Percentiles rank a stretch among this genome's conserved stretches.
Conservation (phyloP, 1,140 invertebrate species). For the Agrypnia vestita region DNA sequence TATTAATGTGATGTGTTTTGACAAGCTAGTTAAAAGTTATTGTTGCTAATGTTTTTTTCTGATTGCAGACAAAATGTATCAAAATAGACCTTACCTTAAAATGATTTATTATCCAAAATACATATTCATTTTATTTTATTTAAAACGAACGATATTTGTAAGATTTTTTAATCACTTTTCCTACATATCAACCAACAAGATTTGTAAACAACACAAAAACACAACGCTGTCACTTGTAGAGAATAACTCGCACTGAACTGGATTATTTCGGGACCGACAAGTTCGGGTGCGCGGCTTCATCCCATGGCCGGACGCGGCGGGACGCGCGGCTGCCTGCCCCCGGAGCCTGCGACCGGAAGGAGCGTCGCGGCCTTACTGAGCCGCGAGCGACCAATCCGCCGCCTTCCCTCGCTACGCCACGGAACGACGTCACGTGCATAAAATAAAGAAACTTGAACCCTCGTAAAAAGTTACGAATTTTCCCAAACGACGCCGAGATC, state of each 20-base stretch:
- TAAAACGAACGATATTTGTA: neutral
- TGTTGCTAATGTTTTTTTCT: too few species aligned
- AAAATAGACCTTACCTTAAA: constrained; percentile 15
- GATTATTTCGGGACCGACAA: too few species aligned
- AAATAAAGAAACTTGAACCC: neutral
- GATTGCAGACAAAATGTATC: too few species aligned
- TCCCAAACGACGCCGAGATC: too few species aligned
- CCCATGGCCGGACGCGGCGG: too few species aligned
- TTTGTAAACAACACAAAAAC: too few species aligned
- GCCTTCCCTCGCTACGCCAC: constrained; percentile 45
- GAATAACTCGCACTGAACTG: too few species aligned
- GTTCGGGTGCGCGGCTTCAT: too few species aligned
- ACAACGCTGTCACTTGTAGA: too few species aligned
- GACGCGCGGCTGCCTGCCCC: constrained; percentile 39
- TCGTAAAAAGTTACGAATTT: neutral
- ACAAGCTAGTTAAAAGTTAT: too few species aligned
- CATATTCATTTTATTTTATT: neutral
- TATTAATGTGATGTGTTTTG: too few species aligned
- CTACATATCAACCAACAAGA: neutral
- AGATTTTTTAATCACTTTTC: constrained; percentile 4
- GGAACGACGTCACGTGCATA: neutral
- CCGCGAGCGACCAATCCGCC: constrained; percentile 39
- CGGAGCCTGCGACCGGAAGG: constrained; percentile 49
- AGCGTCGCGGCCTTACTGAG: constrained; percentile 56
- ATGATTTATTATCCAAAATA: constrained; percentile 11